Conservation (phyloP, 2,888 invertebrate genomes). For the Anthophora plumipes region DNA sequence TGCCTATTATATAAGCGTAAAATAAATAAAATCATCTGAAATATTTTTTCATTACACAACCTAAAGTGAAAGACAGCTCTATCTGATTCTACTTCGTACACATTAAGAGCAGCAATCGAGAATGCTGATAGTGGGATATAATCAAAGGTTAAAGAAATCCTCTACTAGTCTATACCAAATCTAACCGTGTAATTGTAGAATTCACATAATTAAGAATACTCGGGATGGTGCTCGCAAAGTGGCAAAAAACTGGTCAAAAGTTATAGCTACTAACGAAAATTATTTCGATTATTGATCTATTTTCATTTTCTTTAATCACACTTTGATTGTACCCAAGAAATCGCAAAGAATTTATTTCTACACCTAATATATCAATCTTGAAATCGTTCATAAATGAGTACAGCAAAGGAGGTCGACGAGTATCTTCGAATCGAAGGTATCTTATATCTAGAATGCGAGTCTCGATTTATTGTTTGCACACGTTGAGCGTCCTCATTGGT, state of each 20-base stretch:
- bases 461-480: constrained; percentile 14
- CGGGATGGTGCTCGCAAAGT: too few relatives aligned
- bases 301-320: too few relatives aligned
- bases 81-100: neutral
- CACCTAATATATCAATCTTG: neutral
- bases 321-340: too few relatives aligned
- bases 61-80: neutral
- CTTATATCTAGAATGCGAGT: neutral
- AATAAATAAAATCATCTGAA: neutral
- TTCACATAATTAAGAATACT: too few relatives aligned
- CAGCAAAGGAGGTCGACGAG: neutral
- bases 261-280: too few relatives aligned
- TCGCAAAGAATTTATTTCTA: constrained; percentile 34
- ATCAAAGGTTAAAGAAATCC: constrained; percentile 16
- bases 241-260: too few relatives aligned
- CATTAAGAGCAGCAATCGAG: neutral
- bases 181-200: too few relatives aligned
- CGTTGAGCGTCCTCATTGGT: neutral
- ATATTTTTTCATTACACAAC: neutral
- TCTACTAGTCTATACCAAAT: neutral
- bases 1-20: neutral
- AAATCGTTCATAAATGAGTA: constrained; percentile 21
- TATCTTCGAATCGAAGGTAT: constrained; percentile 5
- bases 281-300: too few relatives aligned
- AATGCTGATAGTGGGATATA: constrained; percentile 4